A percentile compares a stretch with the other conserved stretches of the same genome.
Conservation (phyloP, 1,140 invertebrate genomes). For the Diorhabda elongata region DNA sequence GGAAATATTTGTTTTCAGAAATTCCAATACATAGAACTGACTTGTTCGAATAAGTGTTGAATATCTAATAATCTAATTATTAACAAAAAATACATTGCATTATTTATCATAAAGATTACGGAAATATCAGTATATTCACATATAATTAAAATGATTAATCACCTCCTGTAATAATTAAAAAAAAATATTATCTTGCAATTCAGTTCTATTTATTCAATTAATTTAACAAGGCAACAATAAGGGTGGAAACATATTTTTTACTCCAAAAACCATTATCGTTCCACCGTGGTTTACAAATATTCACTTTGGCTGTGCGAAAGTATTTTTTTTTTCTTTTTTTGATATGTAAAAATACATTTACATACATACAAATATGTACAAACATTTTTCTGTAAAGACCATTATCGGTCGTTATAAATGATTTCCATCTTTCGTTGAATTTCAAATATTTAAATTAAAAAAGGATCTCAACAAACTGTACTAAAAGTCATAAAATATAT, state of each 20-base stretch:
- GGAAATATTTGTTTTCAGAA: background rate
- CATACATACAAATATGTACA: conserved; percentile 39
- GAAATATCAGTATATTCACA: background rate
- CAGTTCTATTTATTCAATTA: conserved; percentile 11
- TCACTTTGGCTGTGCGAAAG: conserved; percentile 34
- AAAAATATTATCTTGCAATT: background rate
- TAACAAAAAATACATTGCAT: background rate
- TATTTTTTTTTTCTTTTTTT: conserved; percentile 30
- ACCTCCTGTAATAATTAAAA: background rate
- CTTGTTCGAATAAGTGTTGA: background rate
- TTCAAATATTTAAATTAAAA: too few species aligned
- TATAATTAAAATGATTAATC: conserved; percentile 12
- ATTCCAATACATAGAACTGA: background rate
- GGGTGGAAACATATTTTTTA: conserved; percentile 7
- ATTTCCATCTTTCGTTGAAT: too few species aligned
- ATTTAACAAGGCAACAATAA: conserved; percentile 25
- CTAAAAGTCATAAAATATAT: too few species aligned
- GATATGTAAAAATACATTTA: conserved; percentile 44
- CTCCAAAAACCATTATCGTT: background rate
- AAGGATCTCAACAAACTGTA: too few species aligned
- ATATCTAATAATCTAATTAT: background rate
- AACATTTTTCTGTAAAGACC: background rate
- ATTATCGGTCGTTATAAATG: too few species aligned
- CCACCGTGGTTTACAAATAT: background rate
- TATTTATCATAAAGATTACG: background rate